Evolutionary conservation across 2,888 invertebrate genomes (phyloP).

Genomic region (Eupsilia transversa): DNA sequence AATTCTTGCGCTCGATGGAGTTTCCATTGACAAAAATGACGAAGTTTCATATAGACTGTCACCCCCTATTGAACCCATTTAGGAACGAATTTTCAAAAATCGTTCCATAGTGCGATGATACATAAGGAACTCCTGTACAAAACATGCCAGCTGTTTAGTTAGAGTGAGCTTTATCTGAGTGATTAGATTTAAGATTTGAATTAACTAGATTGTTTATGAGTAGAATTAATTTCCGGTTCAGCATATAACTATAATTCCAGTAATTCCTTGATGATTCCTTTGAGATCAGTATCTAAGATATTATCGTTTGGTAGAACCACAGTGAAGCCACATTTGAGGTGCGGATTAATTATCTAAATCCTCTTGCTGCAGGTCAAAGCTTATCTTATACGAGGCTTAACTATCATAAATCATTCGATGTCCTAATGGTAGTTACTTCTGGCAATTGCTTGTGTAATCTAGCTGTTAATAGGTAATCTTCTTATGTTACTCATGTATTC

Average conservation of each 20-base stretch:
- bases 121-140: no score
- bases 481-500: not conserved
- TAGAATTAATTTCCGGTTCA: not conserved
- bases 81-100: not conserved
- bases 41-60: no score
- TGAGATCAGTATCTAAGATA: not conserved
- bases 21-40: not conserved
- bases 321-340: not conserved
- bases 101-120: no score
- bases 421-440: not conserved
- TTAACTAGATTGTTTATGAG: not conserved
- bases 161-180: not conserved
- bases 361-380: not conserved
- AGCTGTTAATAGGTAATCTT: not conserved
- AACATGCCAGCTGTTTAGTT: no score
- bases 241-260: no score
- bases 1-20: not conserved
- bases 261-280: not conserved
- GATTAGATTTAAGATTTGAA: not conserved
- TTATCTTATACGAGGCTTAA: constrained; percentile 2
- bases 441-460: not conserved
- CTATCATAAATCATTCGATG: not conserved
- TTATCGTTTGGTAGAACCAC: not conserved
- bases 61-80: no score
- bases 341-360: constrained; percentile 8